A percentile compares a stretch with the other conserved stretches of the same genome.
phyloP scores from a whole-genome alignment of 2,888 invertebrate species.

The Bembecia ichneumoniformis region DNA sequence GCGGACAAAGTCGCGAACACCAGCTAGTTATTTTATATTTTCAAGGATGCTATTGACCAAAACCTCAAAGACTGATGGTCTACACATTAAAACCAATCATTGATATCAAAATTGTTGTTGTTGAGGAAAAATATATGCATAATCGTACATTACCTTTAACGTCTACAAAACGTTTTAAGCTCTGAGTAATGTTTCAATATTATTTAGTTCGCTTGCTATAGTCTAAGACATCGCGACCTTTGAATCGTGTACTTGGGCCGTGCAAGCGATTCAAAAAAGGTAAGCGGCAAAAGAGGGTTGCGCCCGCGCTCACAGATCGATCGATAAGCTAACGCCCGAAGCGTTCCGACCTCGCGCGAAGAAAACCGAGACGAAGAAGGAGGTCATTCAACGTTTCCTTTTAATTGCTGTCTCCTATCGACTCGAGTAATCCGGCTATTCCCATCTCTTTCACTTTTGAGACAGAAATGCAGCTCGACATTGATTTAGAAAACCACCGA shows the following conservation, averaged over 20 bases:
- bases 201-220: not conserved
- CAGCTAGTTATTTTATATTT: too few species aligned
- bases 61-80: too few species aligned
- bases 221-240: not conserved
- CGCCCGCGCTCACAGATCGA: constrained; percentile 34
- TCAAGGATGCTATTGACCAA: too few species aligned
- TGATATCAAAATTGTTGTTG: too few species aligned
- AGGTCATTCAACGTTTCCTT: constrained; percentile 58
- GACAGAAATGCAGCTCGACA: constrained; percentile 36
- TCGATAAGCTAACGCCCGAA: constrained; percentile 48
- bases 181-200: not conserved
- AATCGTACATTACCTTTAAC: too few species aligned
- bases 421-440: constrained; percentile 21
- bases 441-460: constrained; percentile 36
- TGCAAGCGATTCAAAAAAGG: not conserved
- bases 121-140: too few species aligned
- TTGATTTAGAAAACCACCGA: constrained; percentile 46
- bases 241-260: not conserved
- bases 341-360: constrained; percentile 39
- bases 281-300: not conserved
- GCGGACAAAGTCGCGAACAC: too few species aligned
- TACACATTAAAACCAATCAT: too few species aligned
- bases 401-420: constrained; percentile 54
- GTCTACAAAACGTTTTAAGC: too few species aligned
- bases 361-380: constrained; percentile 32